Percentiles rank a stretch among this genome's conserved stretches.
Evolutionary conservation across 2,113 vertebrate species (phyloP).

Genomic region (Phrynosoma platyrhinos): DNA sequence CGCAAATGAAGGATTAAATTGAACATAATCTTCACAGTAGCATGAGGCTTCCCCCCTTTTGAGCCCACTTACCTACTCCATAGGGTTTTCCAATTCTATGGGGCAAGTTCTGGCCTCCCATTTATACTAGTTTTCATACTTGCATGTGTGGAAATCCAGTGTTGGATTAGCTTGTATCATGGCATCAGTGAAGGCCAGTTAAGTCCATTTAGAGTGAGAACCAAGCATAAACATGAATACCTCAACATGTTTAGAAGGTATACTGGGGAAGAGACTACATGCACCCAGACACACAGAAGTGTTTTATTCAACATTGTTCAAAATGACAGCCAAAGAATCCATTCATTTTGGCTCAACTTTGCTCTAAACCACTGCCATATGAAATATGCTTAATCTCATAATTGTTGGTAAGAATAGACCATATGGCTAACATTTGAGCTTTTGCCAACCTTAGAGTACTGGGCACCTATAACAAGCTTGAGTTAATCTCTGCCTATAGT

Average conservation of each 20-base stretch:
- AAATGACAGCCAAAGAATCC: background rate
- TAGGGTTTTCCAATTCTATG: too few relatives aligned
- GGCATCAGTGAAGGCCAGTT: background rate
- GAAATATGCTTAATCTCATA: constrained; percentile 36
- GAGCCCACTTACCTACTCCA: too few relatives aligned
- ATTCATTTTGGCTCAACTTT: background rate
- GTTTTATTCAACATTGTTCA: background rate
- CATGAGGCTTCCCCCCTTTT: too few relatives aligned
- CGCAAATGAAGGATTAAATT: too few relatives aligned
- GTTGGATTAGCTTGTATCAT: background rate
- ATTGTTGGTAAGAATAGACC: constrained; percentile 27
- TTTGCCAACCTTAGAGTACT: background rate
- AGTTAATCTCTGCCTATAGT: constrained; percentile 49
- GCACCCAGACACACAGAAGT: too few relatives aligned
- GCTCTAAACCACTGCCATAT: background rate
- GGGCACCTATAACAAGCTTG: constrained; percentile 9
- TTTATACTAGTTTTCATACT: too few relatives aligned
- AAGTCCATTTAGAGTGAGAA: background rate
- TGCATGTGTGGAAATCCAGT: background rate
- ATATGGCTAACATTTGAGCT: constrained; percentile 1
- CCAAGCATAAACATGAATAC: background rate
- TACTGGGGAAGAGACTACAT: too few relatives aligned
- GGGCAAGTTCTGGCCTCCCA: too few relatives aligned
- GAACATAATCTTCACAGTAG: too few relatives aligned
- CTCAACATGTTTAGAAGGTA: background rate